Percentiles rank a stretch among this genome's conserved stretches.
Conservation (phyloP, 2,797 vertebrate genomes). For the Anguilla obscura region DNA sequence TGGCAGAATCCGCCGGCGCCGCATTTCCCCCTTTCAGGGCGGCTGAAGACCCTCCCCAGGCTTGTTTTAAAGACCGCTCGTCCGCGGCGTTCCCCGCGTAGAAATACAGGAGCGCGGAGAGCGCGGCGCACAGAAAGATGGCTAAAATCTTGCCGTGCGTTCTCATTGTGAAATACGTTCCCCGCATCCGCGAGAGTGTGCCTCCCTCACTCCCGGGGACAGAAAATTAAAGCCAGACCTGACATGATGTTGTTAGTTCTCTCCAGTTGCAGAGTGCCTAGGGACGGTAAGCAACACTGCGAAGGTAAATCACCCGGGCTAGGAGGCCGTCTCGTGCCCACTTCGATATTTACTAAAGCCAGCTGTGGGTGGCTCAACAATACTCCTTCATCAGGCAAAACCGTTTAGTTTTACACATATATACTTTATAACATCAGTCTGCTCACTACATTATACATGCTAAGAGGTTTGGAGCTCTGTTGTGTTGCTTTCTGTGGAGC, state of each 20-base stretch:
- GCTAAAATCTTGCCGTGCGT: constrained; percentile 26
- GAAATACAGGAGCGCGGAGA: constrained; percentile 13
- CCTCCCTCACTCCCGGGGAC: constrained; percentile 22
- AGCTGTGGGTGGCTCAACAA: not conserved
- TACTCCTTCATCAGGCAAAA: not conserved
- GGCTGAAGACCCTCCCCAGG: not conserved
- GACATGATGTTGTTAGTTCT: constrained; percentile 10
- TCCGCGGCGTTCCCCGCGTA: not conserved
- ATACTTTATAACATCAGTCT: not conserved
- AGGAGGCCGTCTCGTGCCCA: not conserved
- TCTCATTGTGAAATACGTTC: constrained; percentile 31
- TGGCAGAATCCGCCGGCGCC: not conserved
- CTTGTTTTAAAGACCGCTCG: not conserved
- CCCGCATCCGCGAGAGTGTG: constrained; percentile 17
- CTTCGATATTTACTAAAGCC: not conserved
- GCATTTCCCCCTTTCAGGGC: not conserved
- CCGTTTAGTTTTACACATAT: not conserved
- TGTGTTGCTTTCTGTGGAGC: not conserved
- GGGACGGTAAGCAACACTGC: not conserved
- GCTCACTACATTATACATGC: not conserved
- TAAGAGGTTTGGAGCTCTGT: not conserved
- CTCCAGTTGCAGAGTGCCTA: constrained; percentile 12
- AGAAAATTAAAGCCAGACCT: constrained; percentile 39
- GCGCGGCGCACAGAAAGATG: constrained; percentile 4
- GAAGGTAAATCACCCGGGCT: not conserved